These are phyloP conservation scores for Riparia riparia DNA, from an alignment of 2,113 vertebrate genomes.

Conservation along the genomic window DNA sequence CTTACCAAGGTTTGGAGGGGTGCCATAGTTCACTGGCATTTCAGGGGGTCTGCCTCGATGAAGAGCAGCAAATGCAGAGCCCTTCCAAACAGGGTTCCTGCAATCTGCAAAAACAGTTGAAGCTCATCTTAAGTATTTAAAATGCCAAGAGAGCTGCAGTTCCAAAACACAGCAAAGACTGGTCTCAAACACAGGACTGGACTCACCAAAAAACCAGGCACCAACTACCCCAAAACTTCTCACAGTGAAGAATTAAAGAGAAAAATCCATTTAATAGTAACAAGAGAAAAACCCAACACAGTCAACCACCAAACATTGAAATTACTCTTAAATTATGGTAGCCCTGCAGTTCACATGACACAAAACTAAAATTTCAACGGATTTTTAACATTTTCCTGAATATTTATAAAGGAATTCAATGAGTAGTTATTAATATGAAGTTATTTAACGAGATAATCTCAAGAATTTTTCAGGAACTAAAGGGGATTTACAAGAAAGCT, in stretches of 20 bases:
- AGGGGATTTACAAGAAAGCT: background rate
- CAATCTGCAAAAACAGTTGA: conserved; percentile 82
- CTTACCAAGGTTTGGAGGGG: conserved; percentile 87
- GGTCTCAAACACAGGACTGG: background rate
- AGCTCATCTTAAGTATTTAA: background rate
- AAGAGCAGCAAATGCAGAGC: conserved; percentile 94
- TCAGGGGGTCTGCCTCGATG: conserved; percentile 96
- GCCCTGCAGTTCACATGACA: fast-evolving
- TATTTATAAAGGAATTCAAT: background rate
- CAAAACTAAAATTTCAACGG: background rate
- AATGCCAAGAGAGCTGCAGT: background rate
- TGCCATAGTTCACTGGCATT: conserved; percentile 87
- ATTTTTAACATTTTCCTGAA: background rate
- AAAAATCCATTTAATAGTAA: background rate
- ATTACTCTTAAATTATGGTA: background rate
- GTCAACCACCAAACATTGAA: background rate
- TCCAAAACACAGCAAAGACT: background rate
- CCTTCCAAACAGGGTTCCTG: conserved; percentile 84
- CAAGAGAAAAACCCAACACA: background rate
- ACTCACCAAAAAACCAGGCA: background rate
- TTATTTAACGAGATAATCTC: background rate
- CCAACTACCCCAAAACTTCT: background rate
- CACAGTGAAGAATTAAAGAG: fast-evolving
- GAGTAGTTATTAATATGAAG: background rate
- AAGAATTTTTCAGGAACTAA: background rate